Base-by-base conservation (phyloP, 2,888 invertebrate genomes). In the Sipha maydis region DNA sequence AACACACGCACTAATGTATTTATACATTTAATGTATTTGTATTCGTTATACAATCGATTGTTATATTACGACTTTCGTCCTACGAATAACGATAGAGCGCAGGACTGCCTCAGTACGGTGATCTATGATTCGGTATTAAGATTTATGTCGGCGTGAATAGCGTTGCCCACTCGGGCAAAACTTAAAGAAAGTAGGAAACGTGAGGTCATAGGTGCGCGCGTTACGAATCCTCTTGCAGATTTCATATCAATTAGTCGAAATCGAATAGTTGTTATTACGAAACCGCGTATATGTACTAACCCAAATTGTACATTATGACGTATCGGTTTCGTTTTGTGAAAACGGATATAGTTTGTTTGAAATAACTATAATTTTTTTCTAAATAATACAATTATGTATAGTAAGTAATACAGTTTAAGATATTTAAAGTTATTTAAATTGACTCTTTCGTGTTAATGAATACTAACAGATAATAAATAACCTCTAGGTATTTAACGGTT, bases 161-260 rank as follows among this genome's bases (percentile, higher is more conserved):
- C 5, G 75, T n/a, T 86, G 61, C 86, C 86, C 86, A 80, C 86
- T 75, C 80, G 75, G 80, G 41, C 19, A 61, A 88, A 75, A 75
- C 80, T 61, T 61, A 17, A 88, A 80, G 86, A 82, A 88, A 88
- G 86, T 80, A 41, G 48, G 75, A 73, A 80, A 75, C 67, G 54
- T n/a, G 75, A 80, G 86, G 86, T 80, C 86, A 75, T 41, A 71
- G 48, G 67, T 67, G 84, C 31, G 61, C 34, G 34, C 77, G 48
- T 78, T 54, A 71, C 80, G 80, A 73, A 79, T 80, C 86, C 7
- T 79, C 73, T 14, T 38, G 48, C 48, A 14, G 19, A 71, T 78
- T 67, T 54, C 38, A 56, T 71, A 31, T 54, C 41, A 41, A n/a
- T 28, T 56, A 31, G 61, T 21, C 61, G 25, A 28, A 54, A 54